Evolutionary conservation across 2,797 vertebrate genomes (phyloP).

Genomic region (Ptychadena robeensis): DNA sequence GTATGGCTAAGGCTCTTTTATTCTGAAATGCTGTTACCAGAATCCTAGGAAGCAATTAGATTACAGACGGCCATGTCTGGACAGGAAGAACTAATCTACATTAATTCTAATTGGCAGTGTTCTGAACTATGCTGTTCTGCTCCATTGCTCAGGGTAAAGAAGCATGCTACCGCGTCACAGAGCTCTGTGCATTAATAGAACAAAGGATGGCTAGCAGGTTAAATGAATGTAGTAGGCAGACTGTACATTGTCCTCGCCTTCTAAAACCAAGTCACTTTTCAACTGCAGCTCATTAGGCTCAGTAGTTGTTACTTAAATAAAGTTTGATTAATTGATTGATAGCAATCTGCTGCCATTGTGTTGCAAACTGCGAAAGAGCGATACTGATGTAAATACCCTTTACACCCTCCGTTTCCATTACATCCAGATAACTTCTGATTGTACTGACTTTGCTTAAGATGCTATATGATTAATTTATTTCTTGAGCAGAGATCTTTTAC

Average conservation of each 20-base stretch:
- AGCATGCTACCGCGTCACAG: conserved; percentile 32
- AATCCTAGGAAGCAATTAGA: conserved; percentile 57
- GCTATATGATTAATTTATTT: conserved; percentile 38
- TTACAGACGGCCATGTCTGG: conserved; percentile 42
- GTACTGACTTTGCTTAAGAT: conserved; percentile 15
- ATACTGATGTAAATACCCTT: conserved; percentile 21
- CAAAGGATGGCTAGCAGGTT: conserved; percentile 31
- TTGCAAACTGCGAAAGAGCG: background rate
- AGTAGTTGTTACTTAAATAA: conserved; percentile 37
- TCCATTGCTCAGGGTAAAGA: conserved; percentile 48
- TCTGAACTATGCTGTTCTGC: conserved; percentile 54
- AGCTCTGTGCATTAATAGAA: conserved; percentile 33
- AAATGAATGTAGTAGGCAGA: conserved; percentile 22
- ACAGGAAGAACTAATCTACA: conserved; percentile 56
- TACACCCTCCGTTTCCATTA: conserved; percentile 14
- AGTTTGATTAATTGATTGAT: conserved; percentile 55
- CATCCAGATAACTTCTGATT: conserved; percentile 12
- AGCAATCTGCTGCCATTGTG: conserved; percentile 39
- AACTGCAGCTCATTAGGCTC: conserved; percentile 24
- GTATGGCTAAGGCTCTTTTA: conserved; percentile 42
- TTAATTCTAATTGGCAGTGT: conserved; percentile 58
- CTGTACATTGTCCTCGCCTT: conserved; percentile 15
- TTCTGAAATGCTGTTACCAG: conserved; percentile 35
- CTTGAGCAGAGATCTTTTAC: conserved; percentile 4
- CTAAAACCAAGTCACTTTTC: conserved; percentile 25